Evolutionary conservation across 2,888 invertebrate species (phyloP).

Genomic region (Hermaeophaga mercurialis): DNA sequence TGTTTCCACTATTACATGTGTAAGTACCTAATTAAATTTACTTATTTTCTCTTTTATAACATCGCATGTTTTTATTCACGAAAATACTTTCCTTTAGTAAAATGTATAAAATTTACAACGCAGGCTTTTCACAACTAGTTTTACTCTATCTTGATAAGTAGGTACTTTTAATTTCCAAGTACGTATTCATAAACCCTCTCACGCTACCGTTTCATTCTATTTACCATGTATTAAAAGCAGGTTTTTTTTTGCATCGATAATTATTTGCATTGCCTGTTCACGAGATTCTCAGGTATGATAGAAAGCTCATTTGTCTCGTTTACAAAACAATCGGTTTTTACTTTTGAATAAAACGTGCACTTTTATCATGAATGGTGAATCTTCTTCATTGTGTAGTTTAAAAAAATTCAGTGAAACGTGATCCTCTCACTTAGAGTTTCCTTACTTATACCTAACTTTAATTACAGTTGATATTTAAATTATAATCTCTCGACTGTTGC

Average conservation of each 20-base stretch:
- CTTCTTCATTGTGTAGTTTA: neutral
- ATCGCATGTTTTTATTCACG: too few relatives aligned
- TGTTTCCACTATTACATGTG: too few relatives aligned
- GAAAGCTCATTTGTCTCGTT: slow-evolving; percentile 14
- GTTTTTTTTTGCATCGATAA: neutral
- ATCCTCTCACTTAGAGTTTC: slow-evolving; percentile 7
- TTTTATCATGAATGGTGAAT: slow-evolving; percentile 3
- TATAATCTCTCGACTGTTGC: too few relatives aligned
- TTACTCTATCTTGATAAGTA: too few relatives aligned
- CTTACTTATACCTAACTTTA: too few relatives aligned
- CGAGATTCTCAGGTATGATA: slow-evolving; percentile 10
- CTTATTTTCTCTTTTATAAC: too few relatives aligned
- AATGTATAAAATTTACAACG: too few relatives aligned
- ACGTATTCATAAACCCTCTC: neutral
- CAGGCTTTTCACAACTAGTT: too few relatives aligned
- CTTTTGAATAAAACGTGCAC: slow-evolving; percentile 1
- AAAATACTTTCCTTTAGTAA: too few relatives aligned
- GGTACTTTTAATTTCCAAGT: neutral
- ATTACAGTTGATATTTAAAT: too few relatives aligned
- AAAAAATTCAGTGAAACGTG: slow-evolving; percentile 9
- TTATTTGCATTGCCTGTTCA: neutral
- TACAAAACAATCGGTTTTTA: slow-evolving; percentile 8
- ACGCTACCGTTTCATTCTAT: neutral
- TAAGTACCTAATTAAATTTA: too few relatives aligned
- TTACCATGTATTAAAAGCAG: neutral